Base-by-base conservation (phyloP, 1,140 invertebrate genomes). In the Solenopsis invicta region DNA sequence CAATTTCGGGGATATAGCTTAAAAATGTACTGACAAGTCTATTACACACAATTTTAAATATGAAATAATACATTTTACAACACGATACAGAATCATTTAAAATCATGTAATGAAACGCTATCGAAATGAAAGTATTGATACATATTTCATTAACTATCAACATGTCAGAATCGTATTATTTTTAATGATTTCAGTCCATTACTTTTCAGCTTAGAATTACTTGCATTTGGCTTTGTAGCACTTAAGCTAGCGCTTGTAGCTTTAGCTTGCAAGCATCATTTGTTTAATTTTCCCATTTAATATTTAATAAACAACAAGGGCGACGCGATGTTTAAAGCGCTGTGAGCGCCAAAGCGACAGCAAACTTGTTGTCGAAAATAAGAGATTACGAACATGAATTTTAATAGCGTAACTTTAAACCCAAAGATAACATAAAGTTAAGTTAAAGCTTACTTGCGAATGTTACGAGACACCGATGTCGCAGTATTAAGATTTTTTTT, bases 1-100 rank as follows among this genome's bases (percentile, higher is more conserved):
- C 61, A 24, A 78, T 78, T 78, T 48, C 24, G 37, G 3, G n/a
- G 6, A n/a, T 48, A 45, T 50, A 34, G 41, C 75, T 77, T 64
- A 77, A 77, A 77, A 77, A 74, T 50, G 76, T 48, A 29, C 18
- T 21, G 61, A 66, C 41, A 48, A 78, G 45, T 66, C 29, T 24
- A 21, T 77, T 77, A 77, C 21, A 13, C 24, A 9, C 16, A 45
- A 16, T 66, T 78, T 64, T 78, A 78, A 78, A 78, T 50, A 69
- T 50, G 48, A 50, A 48, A 29, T 66, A 66, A 78, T 34, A 61
- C 12, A 48, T 66, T 78, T 78, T 52, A 64, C 34, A 50, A 50
- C 4, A 41, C 16, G 74, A 76, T 41, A 16, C 13, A 6, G 34
- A 24, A 64, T 61, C 37, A 13, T 45, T 76, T 61, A 61, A 76